phyloP scores from a whole-genome alignment of 2,888 invertebrate genomes.

The Brachyptera putata region DNA sequence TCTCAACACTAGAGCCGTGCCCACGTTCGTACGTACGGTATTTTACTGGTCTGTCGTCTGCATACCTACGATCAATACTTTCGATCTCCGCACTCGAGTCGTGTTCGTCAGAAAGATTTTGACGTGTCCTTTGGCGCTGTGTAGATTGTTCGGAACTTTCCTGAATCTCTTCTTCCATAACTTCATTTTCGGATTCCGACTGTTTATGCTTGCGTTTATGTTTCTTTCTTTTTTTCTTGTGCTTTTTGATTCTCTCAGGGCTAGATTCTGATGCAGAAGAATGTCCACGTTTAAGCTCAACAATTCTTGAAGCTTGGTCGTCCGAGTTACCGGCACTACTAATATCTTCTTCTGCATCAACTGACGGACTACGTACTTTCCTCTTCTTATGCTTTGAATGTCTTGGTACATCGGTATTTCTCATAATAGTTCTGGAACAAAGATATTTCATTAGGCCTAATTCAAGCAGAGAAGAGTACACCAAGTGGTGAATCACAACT shows the following conservation, averaged over 20 bases:
- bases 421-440: no score
- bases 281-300: background rate
- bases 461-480: no score
- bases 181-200: conserved; percentile 5
- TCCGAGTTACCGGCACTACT: conserved; percentile 15
- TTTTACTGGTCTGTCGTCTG: background rate
- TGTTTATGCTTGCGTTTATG: conserved; percentile 18
- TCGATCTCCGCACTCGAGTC: background rate
- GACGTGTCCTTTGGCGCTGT: no score
- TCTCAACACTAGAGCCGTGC: conserved; percentile 1
- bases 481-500: no score
- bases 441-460: no score
- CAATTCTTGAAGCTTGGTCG: background rate
- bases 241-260: conserved; percentile 15
- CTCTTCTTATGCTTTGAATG: conserved; percentile 16
- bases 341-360: background rate
- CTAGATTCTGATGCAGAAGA: conserved; percentile 19
- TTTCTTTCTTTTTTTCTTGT: conserved; percentile 26
- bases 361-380: conserved; percentile 16
- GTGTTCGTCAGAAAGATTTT: background rate
- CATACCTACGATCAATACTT: background rate
- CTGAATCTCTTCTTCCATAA: conserved; percentile 4
- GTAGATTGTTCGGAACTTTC: background rate
- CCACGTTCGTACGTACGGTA: background rate
- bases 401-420: background rate